Base-by-base conservation (phyloP, 1,140 invertebrate species). In the Aphelinus atriplicis region DNA sequence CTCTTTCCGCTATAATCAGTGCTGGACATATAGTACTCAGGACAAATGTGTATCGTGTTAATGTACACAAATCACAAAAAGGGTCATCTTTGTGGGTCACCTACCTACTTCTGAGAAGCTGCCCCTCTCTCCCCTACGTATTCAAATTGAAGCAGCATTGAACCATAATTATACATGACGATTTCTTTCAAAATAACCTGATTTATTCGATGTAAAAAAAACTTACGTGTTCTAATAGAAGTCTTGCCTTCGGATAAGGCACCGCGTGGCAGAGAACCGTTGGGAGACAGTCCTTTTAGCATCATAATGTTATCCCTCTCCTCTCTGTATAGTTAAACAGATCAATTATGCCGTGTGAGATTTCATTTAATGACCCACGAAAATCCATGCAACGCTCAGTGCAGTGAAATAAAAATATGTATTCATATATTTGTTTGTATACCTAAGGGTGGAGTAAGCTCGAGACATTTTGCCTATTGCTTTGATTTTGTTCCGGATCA, bases 401-500 rank as follows among this genome's bases (percentile, higher is more conserved):
- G 9, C 9, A 7, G 26, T 26, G 26, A 26, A 26, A 26, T 26
- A 26, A 0, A 26, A 26, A 26, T 26, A 26, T 26, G 26, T 26
- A 26, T 26, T 26, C 26, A 26, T 26, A 26, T 26, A 26, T 26
- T 26, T 26, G 26, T 26, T 9, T 6, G 45, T 50, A 67, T 57
- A 72, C 75, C 69, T 76, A 42, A 76, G 69, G 46, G 68, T 45
- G 7, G 56, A 26, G 43, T 67, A 71, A 51, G 48, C 42, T 7
- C 68, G 69, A 1, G 69, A 58, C 69, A 72, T 76, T 66, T 71
- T 76, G 1, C 68, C 69, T 26, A 76, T 50, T 4, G 75, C 75
- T 57, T 67, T 55, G 42, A 76, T 66, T 57, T 76, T 76, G 5
- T 72, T 71, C 0, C 68, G 67, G 5, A 76, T 71, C 2, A 71